Conservation (phyloP, 2,797 vertebrate species). For the Ctenopoma kingsleyae region DNA sequence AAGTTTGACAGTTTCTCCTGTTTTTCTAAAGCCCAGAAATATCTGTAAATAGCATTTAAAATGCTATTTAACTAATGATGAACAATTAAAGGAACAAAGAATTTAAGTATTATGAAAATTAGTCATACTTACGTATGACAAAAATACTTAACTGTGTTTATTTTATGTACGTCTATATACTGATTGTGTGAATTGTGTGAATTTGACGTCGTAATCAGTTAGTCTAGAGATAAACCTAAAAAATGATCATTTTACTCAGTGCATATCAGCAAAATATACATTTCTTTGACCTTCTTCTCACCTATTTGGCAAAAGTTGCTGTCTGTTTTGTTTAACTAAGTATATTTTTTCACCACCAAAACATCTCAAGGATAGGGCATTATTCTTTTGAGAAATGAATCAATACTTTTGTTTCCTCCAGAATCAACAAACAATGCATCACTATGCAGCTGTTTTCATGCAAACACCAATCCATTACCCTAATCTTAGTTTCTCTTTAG, state of each 20-base stretch:
- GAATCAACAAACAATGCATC: conserved; percentile 42
- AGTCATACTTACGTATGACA: conserved; percentile 6
- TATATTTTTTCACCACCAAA: conserved; percentile 12
- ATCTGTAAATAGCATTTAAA: not conserved
- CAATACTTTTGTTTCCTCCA: conserved; percentile 28
- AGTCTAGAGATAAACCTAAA: not conserved
- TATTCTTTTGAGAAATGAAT: conserved; percentile 39
- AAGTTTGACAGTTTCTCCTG: not conserved
- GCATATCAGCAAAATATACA: not conserved
- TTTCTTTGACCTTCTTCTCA: not conserved
- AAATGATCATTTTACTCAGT: not conserved
- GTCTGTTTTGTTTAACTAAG: not conserved
- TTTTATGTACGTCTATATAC: no score
- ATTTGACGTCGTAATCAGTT: not conserved
- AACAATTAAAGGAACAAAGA: not conserved
- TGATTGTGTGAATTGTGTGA: no score
- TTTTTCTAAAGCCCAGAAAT: not conserved
- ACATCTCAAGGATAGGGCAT: conserved; percentile 20
- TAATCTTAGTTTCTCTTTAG: conserved; percentile 19
- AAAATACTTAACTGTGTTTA: not conserved
- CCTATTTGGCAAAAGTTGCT: not conserved
- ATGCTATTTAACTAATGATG: not conserved
- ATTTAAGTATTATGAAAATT: conserved; percentile 10
- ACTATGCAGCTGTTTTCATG: conserved; percentile 20
- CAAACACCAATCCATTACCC: conserved; percentile 33